Conservation (phyloP, 2,888 invertebrate species). For the Lordiphosa fenestrarum region DNA sequence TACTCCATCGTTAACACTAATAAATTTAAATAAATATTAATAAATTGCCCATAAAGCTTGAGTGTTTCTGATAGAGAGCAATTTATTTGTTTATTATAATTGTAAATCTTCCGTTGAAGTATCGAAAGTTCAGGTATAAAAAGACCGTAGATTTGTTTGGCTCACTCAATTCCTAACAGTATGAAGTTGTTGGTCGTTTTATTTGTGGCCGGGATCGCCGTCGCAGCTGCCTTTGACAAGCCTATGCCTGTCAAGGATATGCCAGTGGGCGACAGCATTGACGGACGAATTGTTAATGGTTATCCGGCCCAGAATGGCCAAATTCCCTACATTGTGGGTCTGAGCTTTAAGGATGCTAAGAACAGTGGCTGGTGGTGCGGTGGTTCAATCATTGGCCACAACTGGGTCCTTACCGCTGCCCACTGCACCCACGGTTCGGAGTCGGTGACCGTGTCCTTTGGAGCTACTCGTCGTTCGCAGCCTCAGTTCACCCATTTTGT, state of each 20-base stretch:
- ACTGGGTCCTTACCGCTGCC: conserved; percentile 59
- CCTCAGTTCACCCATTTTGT: conserved; percentile 46
- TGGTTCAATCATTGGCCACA: conserved; percentile 51
- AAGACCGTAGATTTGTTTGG: not conserved
- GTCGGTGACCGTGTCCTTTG: conserved; percentile 50
- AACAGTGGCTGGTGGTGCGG: conserved; percentile 50
- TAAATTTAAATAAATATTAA: too few species aligned
- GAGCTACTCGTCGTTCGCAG: conserved; percentile 52
- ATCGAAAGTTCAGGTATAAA: not conserved
- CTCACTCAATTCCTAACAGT: not conserved
- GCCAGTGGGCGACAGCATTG: conserved; percentile 23
- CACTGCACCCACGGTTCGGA: conserved; percentile 52
- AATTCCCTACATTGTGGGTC: conserved; percentile 61
- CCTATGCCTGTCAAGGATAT: conserved; percentile 33
- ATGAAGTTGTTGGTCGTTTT: conserved; percentile 23
- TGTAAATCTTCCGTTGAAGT: too few species aligned
- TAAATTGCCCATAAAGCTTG: too few species aligned
- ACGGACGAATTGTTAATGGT: conserved; percentile 65
- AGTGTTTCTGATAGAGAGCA: too few species aligned
- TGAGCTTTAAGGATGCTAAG: conserved; percentile 34
- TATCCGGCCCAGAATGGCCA: conserved; percentile 48
- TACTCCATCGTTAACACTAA: too few species aligned
- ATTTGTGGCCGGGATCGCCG: conserved; percentile 16
- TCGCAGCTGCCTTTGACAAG: conserved; percentile 17
- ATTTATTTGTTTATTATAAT: too few species aligned